A percentile compares a stretch with the other conserved stretches of the same genome.
Conservation (phyloP, 2,113 vertebrate genomes). For the Excalfactoria chinensis region DNA sequence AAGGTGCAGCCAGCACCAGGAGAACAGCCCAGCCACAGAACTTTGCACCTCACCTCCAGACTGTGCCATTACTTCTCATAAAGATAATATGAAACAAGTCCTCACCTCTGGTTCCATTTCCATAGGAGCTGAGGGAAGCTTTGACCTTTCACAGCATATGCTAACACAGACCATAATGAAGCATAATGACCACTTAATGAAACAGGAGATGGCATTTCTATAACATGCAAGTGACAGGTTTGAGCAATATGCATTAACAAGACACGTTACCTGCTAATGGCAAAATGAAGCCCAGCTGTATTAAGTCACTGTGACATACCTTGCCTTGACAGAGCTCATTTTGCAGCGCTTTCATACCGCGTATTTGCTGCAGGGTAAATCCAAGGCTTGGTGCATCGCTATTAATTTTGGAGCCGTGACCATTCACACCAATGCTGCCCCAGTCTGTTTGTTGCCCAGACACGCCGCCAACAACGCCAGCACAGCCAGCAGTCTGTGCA, state of each 20-base stretch:
- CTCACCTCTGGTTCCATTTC: neutral
- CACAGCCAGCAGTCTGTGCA: fast-evolving
- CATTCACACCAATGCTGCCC: neutral
- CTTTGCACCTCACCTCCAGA: neutral
- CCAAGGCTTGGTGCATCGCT: neutral
- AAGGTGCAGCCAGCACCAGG: neutral
- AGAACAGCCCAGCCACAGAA: neutral
- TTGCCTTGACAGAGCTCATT: neutral
- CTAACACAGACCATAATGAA: fast-evolving
- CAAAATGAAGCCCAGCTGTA: neutral
- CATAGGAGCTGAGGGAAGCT: neutral
- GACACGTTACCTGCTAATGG: neutral
- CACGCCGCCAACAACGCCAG: fast-evolving
- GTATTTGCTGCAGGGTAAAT: neutral
- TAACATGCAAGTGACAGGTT: neutral
- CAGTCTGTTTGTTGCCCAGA: neutral
- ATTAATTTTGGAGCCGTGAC: neutral
- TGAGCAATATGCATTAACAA: neutral
- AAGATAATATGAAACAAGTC: neutral
- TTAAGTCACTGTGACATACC: neutral
- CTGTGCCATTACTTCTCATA: neutral
- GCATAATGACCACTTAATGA: neutral
- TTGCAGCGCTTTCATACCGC: neutral
- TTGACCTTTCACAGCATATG: neutral
- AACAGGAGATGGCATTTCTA: neutral